Percentiles rank a stretch among this genome's conserved stretches.
These are phyloP conservation scores for Pitta sordida DNA, from an alignment of 2,113 vertebrate genomes.

Conservation along the genomic window DNA sequence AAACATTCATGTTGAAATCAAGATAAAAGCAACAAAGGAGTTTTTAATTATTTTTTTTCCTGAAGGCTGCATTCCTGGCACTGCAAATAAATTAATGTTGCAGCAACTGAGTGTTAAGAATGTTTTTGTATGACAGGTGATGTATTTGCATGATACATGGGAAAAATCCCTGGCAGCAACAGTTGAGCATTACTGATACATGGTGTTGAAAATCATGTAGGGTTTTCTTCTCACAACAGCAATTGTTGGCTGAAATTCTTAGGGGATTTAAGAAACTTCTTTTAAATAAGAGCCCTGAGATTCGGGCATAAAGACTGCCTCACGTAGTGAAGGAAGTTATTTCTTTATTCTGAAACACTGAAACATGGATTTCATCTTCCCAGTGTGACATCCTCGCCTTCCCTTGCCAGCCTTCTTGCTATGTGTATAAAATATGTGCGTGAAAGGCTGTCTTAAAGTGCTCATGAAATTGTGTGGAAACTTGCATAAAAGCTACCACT, in stretches of 20 bases:
- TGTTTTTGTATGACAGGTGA: not conserved
- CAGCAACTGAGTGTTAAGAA: not conserved
- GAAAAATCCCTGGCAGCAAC: not conserved
- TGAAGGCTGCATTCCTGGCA: not conserved
- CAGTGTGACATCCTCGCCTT: not conserved
- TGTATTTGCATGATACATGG: not conserved
- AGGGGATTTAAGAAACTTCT: not conserved
- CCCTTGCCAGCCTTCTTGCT: not conserved
- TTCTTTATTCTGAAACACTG: not conserved
- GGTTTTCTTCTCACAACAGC: not conserved
- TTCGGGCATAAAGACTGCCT: not conserved
- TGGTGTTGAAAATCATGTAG: not conserved
- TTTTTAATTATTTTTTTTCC: not conserved
- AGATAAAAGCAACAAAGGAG: not conserved
- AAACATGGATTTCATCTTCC: not conserved
- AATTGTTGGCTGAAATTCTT: not conserved
- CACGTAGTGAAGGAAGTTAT: not conserved
- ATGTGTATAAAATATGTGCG: accelerated
- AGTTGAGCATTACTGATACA: not conserved
- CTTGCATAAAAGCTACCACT: not conserved
- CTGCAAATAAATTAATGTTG: not conserved
- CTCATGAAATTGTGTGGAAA: not conserved
- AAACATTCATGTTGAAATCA: not conserved
- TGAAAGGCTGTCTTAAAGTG: not conserved
- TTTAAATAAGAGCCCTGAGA: not conserved